Evolutionary conservation across 2,797 vertebrate genomes (phyloP).

Genomic region (Morelia viridis): DNA sequence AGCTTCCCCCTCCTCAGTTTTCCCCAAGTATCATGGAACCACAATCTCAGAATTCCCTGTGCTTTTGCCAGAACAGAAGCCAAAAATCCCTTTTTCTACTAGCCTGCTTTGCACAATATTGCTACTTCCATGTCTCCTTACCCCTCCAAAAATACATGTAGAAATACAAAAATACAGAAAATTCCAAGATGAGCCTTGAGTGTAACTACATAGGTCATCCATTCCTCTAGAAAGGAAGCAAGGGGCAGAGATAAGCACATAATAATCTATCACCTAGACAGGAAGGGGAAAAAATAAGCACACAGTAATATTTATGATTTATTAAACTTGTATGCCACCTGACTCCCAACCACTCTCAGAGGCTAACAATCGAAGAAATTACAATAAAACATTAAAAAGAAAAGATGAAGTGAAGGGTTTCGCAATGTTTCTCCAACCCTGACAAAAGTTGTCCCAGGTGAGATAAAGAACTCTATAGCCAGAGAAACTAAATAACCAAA

Average conservation of each 20-base stretch:
- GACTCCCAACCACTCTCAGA: not conserved
- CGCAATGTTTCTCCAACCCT: not conserved
- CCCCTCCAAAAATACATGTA: not conserved
- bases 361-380: not conserved
- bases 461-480: not conserved
- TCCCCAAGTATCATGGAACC: not conserved
- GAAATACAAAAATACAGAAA: not conserved
- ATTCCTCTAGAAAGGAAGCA: not conserved
- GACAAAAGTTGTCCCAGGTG: too few relatives aligned
- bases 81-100: not conserved
- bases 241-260: not conserved
- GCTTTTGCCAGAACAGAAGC: not conserved
- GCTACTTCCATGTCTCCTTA: not conserved
- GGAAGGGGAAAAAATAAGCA: not conserved
- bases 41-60: not conserved
- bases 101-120: not conserved
- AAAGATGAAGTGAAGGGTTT: not conserved
- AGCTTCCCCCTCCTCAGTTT: not conserved
- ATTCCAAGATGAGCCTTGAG: not conserved
- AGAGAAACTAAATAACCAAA: not conserved
- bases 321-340: not conserved
- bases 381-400: not conserved
- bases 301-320: not conserved
- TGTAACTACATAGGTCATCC: not conserved
- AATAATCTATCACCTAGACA: not conserved